phyloP scores from a whole-genome alignment of 2,797 vertebrate genomes.

The Sarcoramphus papa region DNA sequence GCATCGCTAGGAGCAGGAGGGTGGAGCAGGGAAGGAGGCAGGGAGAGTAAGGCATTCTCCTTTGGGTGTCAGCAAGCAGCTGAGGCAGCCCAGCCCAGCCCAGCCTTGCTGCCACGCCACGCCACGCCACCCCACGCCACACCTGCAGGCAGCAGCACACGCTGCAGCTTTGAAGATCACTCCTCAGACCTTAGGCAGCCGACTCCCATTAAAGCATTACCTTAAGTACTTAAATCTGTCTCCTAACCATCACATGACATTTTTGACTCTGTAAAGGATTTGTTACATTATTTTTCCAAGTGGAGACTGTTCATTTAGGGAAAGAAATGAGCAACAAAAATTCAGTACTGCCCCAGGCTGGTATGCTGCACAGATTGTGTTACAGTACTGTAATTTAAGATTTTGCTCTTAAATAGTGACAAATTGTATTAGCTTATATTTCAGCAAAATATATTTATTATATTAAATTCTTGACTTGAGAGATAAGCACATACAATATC shows the following conservation, averaged over 20 bases:
- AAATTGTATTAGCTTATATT: neutral
- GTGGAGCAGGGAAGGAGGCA: neutral
- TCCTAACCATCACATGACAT: neutral
- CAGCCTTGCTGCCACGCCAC: neutral
- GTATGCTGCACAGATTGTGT: neutral
- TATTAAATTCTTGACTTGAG: neutral
- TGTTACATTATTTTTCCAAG: neutral
- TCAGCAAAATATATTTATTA: neutral
- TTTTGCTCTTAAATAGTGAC: neutral
- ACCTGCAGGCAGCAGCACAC: neutral
- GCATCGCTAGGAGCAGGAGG: accelerated
- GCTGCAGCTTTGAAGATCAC: neutral
- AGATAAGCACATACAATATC: neutral
- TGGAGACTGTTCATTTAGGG: neutral
- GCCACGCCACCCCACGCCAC: neutral
- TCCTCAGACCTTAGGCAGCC: neutral
- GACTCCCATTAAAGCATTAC: neutral
- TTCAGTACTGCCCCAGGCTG: neutral
- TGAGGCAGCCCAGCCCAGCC: neutral
- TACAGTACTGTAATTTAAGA: neutral
- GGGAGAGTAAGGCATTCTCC: neutral
- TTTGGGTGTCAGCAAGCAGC: neutral
- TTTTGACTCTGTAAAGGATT: neutral
- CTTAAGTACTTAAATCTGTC: neutral
- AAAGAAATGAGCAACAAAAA: neutral